Percentiles rank a stretch among this genome's conserved stretches.
phyloP scores from a whole-genome alignment of 1,140 invertebrate species.

The Odontomachus brunneus region DNA sequence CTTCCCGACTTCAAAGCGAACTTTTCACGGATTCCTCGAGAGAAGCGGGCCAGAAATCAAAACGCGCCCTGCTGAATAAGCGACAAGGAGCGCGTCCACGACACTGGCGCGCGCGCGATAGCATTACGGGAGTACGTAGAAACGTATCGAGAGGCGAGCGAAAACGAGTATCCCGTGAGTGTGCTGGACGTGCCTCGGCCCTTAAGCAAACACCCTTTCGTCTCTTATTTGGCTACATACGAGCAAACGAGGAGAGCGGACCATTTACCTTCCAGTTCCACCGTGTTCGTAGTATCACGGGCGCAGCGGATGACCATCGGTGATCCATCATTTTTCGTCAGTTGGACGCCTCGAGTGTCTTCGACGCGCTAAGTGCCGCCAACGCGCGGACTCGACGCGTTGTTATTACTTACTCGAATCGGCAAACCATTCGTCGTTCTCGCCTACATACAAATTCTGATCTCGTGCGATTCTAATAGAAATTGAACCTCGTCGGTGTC shows the following conservation, averaged over 20 bases:
- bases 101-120: conserved; percentile 51
- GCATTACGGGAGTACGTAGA: conserved; percentile 45
- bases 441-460: background rate
- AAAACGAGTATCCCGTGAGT: conserved; percentile 63
- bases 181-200: conserved; percentile 68
- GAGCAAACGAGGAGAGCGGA: conserved; percentile 53
- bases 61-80: background rate
- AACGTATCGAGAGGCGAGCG: conserved; percentile 52
- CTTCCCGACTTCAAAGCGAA: background rate
- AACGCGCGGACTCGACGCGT: background rate
- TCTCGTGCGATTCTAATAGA: background rate
- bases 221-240: conserved; percentile 75
- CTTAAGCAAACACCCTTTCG: conserved; percentile 72
- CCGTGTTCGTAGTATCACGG: conserved; percentile 34
- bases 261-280: conserved; percentile 67
- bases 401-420: conserved; percentile 18
- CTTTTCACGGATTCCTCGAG: background rate
- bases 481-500: too few relatives aligned
- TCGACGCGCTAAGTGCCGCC: background rate
- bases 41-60: background rate
- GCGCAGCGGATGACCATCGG: background rate
- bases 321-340: conserved; percentile 63
- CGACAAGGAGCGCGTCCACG: conserved; percentile 22
- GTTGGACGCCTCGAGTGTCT: conserved; percentile 32
- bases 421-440: background rate